Evolutionary conservation across 2,797 vertebrate genomes (phyloP).

Genomic region (Lepilemur ruficaudatus): DNA sequence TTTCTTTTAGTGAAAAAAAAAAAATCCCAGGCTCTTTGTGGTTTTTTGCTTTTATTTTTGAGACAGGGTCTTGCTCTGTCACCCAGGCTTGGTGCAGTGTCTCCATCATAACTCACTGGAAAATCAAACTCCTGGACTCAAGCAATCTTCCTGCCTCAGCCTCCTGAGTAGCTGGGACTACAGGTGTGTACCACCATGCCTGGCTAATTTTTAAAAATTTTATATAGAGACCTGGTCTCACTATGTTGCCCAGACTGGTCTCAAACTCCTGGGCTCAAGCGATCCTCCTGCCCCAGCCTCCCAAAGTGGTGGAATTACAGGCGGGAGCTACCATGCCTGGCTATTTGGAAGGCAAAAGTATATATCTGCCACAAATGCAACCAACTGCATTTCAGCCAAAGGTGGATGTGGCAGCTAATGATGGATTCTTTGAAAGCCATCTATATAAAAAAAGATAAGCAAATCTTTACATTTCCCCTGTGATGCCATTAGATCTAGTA

Average conservation of each 20-base stretch:
- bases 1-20: not conserved
- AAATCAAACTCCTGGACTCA: not conserved
- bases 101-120: not conserved
- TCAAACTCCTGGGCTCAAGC: not conserved
- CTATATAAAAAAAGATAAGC: not conserved
- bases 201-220: not conserved
- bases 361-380: not conserved
- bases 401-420: not conserved
- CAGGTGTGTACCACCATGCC: not conserved
- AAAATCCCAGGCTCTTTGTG: not conserved
- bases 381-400: not conserved
- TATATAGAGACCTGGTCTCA: not conserved
- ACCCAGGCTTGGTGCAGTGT: not conserved
- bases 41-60: not conserved
- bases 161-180: not conserved
- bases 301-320: not conserved
- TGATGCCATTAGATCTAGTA: not conserved
- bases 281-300: not conserved
- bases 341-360: not conserved
- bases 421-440: not conserved
- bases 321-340: not conserved
- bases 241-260: not conserved
- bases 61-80: not conserved
- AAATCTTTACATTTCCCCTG: not conserved
- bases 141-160: not conserved